Evolutionary conservation across 2,888 invertebrate species (phyloP).

Genomic region (Oeneis ivallda): DNA sequence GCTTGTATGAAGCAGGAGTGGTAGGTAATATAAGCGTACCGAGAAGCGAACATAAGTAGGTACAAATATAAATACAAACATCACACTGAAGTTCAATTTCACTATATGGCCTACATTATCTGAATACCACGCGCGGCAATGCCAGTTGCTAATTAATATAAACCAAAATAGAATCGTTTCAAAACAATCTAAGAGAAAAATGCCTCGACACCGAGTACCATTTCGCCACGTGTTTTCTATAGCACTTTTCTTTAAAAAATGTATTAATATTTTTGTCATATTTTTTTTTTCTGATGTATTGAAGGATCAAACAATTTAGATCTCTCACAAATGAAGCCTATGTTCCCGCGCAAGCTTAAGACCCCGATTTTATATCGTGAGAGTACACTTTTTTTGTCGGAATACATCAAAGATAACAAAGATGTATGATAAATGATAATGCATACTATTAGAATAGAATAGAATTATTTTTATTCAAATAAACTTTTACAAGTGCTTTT

Average conservation of each 20-base stretch:
- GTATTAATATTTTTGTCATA: too few relatives aligned
- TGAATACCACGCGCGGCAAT: conserved; percentile 22
- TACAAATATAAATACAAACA: conserved; percentile 17
- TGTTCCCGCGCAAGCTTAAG: too few relatives aligned
- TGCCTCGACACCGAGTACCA: conserved; percentile 5
- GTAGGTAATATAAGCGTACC: conserved; percentile 32
- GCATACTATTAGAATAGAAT: too few relatives aligned
- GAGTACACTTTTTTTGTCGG: too few relatives aligned
- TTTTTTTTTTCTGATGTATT: too few relatives aligned
- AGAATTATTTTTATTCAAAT: too few relatives aligned
- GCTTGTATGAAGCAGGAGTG: not conserved
- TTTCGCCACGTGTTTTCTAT: not conserved
- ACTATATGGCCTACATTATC: conserved; percentile 21
- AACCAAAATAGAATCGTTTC: conserved; percentile 25
- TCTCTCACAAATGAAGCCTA: too few relatives aligned
- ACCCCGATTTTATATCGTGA: too few relatives aligned
- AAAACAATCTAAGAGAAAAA: conserved; percentile 23
- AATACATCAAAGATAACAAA: too few relatives aligned
- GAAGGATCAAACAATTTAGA: too few relatives aligned
- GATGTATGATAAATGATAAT: too few relatives aligned
- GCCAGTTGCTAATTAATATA: conserved; percentile 24
- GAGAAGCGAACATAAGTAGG: not conserved
- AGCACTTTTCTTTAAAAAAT: not conserved
- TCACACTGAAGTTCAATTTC: conserved; percentile 20
- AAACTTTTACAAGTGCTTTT: too few relatives aligned